Conservation (phyloP, 2,888 invertebrate genomes). For the Formica aserva region DNA sequence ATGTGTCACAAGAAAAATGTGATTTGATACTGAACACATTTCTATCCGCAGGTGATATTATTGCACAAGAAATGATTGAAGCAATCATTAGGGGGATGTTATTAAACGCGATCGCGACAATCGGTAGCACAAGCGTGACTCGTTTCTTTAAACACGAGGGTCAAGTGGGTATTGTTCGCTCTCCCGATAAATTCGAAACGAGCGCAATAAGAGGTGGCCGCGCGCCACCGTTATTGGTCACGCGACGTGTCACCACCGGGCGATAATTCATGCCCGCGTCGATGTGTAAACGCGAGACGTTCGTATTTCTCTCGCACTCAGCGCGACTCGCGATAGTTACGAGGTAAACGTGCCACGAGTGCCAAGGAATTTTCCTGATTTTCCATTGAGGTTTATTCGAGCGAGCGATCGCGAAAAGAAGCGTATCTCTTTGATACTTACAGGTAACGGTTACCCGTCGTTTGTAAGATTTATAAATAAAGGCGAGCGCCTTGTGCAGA, state of each 20-base stretch:
- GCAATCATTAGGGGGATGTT: not conserved
- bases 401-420: slow-evolving; percentile 39
- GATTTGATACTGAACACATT: not conserved
- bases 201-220: slow-evolving; percentile 20
- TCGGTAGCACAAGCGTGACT: not conserved
- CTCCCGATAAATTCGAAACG: slow-evolving; percentile 30
- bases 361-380: slow-evolving; percentile 59
- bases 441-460: slow-evolving; percentile 1
- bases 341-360: slow-evolving; percentile 64
- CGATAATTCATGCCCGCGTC: slow-evolving; percentile 48
- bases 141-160: not conserved
- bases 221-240: not conserved
- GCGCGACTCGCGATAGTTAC: slow-evolving; percentile 51
- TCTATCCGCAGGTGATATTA: not conserved
- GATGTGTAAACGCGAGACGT: slow-evolving; percentile 53
- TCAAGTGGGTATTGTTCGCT: slow-evolving; percentile 32
- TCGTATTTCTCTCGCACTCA: slow-evolving; percentile 40
- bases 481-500: not conserved
- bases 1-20: not conserved
- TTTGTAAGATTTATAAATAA: slow-evolving; percentile 31
- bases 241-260: slow-evolving; percentile 17
- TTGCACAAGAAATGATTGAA: not conserved
- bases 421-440: slow-evolving; percentile 32
- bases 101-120: not conserved
- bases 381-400: slow-evolving; percentile 32